phyloP scores from a whole-genome alignment of 2,113 vertebrate genomes.

The Sula dactylatra region DNA sequence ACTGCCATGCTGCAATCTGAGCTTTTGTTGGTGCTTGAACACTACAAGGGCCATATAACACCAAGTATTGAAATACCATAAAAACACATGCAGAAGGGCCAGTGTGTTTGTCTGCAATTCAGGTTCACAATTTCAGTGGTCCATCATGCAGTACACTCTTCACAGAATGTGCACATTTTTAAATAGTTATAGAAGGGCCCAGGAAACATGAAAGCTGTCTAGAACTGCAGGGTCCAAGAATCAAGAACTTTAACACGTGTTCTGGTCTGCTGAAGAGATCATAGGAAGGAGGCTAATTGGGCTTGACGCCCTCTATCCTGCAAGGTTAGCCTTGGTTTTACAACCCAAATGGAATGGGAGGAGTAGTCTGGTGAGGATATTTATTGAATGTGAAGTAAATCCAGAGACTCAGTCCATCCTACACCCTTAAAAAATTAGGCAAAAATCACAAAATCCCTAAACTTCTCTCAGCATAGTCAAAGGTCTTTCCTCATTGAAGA shows the following conservation, averaged over 20 bases:
- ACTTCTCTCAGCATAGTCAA: not conserved
- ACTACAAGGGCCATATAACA: not conserved
- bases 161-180: not conserved
- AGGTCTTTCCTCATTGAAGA: not conserved
- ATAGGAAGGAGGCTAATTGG: not conserved
- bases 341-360: not conserved
- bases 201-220: not conserved
- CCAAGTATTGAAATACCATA: not conserved
- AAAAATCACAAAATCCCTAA: not conserved
- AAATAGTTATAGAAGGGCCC: not conserved
- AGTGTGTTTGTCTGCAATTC: not conserved
- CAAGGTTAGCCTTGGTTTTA: not conserved
- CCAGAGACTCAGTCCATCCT: not conserved
- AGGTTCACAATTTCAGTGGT: not conserved
- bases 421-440: not conserved
- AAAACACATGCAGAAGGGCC: not conserved
- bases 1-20: not conserved
- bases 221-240: not conserved
- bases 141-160: not conserved
- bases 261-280: not conserved
- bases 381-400: not conserved
- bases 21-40: not conserved
- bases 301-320: not conserved
- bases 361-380: not conserved
- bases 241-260: not conserved